These are phyloP conservation scores for Penaeus chinensis DNA, from an alignment of 1,140 invertebrate species.

Conservation along the genomic window DNA sequence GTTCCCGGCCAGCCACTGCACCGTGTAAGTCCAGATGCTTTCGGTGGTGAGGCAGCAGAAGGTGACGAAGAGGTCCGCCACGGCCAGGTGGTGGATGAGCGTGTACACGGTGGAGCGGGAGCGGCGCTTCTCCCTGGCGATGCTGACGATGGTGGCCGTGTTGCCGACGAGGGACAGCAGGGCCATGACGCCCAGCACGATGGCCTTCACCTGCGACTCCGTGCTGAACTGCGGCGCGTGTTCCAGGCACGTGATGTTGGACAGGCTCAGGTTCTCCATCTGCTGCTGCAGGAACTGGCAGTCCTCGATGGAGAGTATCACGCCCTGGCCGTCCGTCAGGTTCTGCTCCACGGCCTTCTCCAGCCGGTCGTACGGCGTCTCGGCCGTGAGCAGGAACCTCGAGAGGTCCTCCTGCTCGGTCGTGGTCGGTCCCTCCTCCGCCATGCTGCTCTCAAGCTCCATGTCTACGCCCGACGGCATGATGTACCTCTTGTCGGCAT, in stretches of 20 bases:
- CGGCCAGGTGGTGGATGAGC: conserved; percentile 78
- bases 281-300: no score
- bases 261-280: conserved; percentile 15
- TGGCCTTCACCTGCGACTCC: conserved; percentile 73
- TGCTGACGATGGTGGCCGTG: conserved; percentile 79
- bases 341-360: no score
- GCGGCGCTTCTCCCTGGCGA: conserved; percentile 71
- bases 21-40: conserved; percentile 81
- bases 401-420: no score
- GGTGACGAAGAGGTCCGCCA: conserved; percentile 81
- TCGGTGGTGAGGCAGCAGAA: conserved; percentile 84
- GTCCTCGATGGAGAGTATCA: no score
- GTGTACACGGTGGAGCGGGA: conserved; percentile 78
- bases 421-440: no score
- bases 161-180: conserved; percentile 80
- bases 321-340: no score
- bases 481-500: no score
- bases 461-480: no score
- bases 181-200: conserved; percentile 77
- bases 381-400: no score
- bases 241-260: conserved; percentile 34
- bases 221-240: conserved; percentile 63
- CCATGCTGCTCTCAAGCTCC: no score
- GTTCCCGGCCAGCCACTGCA: conserved; percentile 84
- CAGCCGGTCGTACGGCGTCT: no score